These are phyloP conservation scores for Cryptoblepharus egeriae DNA, from an alignment of 2,797 vertebrate genomes.

Conservation along the genomic window DNA sequence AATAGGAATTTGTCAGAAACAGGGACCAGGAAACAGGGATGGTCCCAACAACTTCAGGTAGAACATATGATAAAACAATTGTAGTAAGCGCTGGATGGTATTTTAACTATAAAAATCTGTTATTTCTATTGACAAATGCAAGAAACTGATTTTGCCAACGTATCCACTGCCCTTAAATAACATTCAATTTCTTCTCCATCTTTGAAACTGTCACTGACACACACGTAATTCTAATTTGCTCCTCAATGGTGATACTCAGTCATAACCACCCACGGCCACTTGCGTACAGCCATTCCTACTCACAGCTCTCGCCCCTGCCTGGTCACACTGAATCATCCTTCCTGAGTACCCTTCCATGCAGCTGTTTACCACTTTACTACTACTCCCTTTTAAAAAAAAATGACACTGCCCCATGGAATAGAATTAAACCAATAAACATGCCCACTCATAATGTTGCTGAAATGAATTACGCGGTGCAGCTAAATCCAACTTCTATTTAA, in stretches of 20 bases:
- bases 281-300: constrained; percentile 8
- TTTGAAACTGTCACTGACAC: constrained; percentile 39
- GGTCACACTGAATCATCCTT: constrained; percentile 64
- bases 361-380: constrained; percentile 35
- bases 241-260: constrained; percentile 45
- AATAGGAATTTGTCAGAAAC: no score
- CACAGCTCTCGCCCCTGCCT: constrained; percentile 24
- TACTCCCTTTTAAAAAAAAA: constrained; percentile 36
- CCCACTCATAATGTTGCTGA: background rate
- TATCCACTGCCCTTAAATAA: constrained; percentile 43
- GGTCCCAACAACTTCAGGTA: background rate
- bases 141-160: constrained; percentile 23
- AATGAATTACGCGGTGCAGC: no score
- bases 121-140: background rate
- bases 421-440: background rate
- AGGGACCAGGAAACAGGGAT: background rate
- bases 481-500: background rate
- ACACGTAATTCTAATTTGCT: constrained; percentile 51
- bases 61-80: background rate
- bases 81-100: background rate
- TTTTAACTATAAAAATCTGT: background rate
- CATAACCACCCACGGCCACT: constrained; percentile 41
- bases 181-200: constrained; percentile 39
- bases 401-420: background rate
- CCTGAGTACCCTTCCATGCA: accelerated